Base-by-base conservation (phyloP, 2,888 invertebrate species). In the Teleogryllus oceanicus region DNA sequence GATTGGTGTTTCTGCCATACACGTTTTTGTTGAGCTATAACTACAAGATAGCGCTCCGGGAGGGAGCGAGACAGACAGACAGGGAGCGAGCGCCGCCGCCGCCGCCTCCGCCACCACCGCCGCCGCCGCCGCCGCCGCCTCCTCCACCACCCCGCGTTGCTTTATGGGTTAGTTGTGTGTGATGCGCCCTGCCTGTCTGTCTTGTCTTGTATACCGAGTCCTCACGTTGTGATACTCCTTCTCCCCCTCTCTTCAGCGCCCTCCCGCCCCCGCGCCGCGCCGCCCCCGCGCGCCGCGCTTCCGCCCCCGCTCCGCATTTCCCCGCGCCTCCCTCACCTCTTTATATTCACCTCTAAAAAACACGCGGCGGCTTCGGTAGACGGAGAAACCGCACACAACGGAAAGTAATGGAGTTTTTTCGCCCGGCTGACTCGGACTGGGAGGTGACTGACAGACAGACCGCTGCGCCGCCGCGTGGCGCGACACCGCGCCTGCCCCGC, bases 21-120 rank as follows among this genome's bases (percentile, higher is more conserved):
- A 62, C 80, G 79, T 81, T 82, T 82, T 81, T 80, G 79, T 82
- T 78, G 78, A 80, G 82, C 82, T 77, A 82, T 82, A 82, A 82
- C 82, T 82, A 79, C 62, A 81, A 81, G 79, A 80, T 77, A 80
- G 49, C 75, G 50, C 79, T 11, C 75, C 16, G 11, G 62, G 11
- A 51, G 37, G 50, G 74, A 77, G 74, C 13, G n/a, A 49, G n/a
- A 74, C 74, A 49, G 78, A 75, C 18, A 13, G n/a, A 75, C 75
- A 75, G 21, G 13, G n/a, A 76, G 76, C 37, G 62, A 79, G 51
- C 11, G 24, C 62, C 11, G n/a, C 37, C 11, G 12, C 37, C 21
- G 62, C 49, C 37, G 21, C 21, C 21, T 78, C 13, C 11, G 12
- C 24, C 62, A 0, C 62, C 62, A 5, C 62, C 62, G 62, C 62